Evolutionary conservation across 2,113 vertebrate genomes (phyloP).

Genomic region (Rhinoptilus africanus): DNA sequence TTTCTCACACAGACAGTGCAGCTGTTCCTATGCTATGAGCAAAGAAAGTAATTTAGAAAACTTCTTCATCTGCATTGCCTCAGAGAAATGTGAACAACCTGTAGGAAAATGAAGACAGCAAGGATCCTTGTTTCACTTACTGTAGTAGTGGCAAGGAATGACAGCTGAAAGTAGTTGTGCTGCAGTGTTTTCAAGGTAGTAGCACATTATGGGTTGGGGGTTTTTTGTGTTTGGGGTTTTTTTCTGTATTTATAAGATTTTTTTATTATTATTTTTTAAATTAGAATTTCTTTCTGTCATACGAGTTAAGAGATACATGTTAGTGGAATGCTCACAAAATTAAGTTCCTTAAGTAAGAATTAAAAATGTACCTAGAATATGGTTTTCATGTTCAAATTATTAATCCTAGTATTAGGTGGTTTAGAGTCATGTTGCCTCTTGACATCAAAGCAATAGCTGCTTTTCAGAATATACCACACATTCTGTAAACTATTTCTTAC

Average conservation of each 20-base stretch:
- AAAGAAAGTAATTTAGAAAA: not conserved
- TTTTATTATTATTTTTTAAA: not conserved
- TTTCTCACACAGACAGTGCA: not conserved
- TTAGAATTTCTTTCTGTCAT: not conserved
- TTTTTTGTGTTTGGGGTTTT: not conserved
- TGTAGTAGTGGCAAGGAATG: not conserved
- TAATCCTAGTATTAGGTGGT: not conserved
- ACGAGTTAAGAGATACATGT: not conserved
- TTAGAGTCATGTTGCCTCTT: not conserved
- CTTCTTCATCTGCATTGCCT: not conserved
- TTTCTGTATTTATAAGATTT: not conserved
- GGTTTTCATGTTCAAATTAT: not conserved
- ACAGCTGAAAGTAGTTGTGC: not conserved
- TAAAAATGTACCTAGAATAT: not conserved
- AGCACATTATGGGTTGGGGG: rapidly evolving
- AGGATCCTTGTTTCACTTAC: not conserved
- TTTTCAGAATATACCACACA: not conserved
- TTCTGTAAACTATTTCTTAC: not conserved
- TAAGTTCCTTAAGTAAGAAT: not conserved
- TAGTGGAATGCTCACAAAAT: not conserved
- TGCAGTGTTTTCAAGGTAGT: not conserved
- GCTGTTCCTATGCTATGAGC: not conserved
- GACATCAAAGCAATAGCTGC: not conserved
- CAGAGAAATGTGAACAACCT: not conserved
- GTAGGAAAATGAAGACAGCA: not conserved